Evolutionary conservation across 2,888 invertebrate genomes (phyloP), one percentile per base, ranked within the genome.

Genomic region (Pollenia angustigena): DNA sequence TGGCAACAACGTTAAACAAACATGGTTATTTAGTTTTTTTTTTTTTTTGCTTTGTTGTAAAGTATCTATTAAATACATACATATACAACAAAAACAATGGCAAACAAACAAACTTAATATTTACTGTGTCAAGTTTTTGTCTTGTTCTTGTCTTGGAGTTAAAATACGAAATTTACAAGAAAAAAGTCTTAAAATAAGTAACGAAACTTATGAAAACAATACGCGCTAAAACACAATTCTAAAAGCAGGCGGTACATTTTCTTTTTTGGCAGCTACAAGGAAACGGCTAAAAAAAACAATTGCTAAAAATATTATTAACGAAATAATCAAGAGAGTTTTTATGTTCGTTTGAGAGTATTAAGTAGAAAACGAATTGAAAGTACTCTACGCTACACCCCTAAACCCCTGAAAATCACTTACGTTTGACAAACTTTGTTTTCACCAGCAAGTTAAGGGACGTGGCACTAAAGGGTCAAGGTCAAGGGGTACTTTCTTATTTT

Each of bases 71-170:
- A 68, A 76, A 32, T 32, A 32, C 32, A 32, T 32, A 32, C 32
- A 71, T 62, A 52, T 18, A 50, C 14, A 56, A 50, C 12, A 82
- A 72, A 23, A 75, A 62, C 23, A 75, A 50, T 11, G 48, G n/a
- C 50, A 66, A 62, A 46, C 23, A 56, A 72, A 62, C 40, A 48
- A 8, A 44, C 1, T 2, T 11, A 58, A 11, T 50, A 62, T 78
- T 83, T 62, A 75, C 76, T 71, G 42, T 87, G 86, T 87, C 86
- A 87, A 87, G 83, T 87, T 87, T 75, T 80, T 83, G 83, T 87
- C 86, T 87, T 87, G 86, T 87, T 87, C 86, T 87, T 87, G 86
- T 83, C 86, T 62, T 40, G 69, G 60, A 62, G 60, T 40, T 18
- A 18, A 40, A 56, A 54, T 32, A 32, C 32, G 56, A 68, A 75